Conservation (phyloP, 2,888 invertebrate species). For the Hecatera dysodea region DNA sequence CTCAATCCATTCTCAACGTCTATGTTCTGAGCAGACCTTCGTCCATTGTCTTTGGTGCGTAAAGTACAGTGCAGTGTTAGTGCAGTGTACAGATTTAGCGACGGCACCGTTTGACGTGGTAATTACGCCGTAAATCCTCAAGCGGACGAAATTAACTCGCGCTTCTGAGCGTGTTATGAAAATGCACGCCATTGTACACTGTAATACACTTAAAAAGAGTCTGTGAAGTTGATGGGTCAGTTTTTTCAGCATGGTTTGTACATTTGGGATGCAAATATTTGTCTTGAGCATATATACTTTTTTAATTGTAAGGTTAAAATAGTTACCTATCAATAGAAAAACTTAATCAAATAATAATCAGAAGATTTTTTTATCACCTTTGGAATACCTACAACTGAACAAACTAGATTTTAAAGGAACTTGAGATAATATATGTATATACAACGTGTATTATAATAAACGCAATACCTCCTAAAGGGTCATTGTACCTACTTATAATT, state of each 20-base stretch:
- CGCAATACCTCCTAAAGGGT: too few relatives aligned
- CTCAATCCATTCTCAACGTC: background rate
- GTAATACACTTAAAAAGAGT: constrained; percentile 38
- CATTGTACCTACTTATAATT: too few relatives aligned
- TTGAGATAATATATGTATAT: too few relatives aligned
- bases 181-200: constrained; percentile 58
- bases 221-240: constrained; percentile 23
- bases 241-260: constrained; percentile 18
- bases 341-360: too few relatives aligned
- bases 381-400: too few relatives aligned
- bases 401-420: too few relatives aligned
- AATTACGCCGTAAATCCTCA: constrained; percentile 77
- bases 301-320: background rate
- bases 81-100: constrained; percentile 71
- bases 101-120: constrained; percentile 74
- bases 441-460: too few relatives aligned
- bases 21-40: constrained; percentile 37
- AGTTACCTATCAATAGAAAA: background rate
- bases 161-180: constrained; percentile 59
- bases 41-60: constrained; percentile 35
- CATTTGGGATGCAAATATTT: too few relatives aligned
- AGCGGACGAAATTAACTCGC: constrained; percentile 71
- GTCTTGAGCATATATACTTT: too few relatives aligned
- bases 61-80: constrained; percentile 51
- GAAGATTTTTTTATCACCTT: too few relatives aligned